Base-by-base conservation (phyloP, 2,888 invertebrate genomes). In the Nephrotoma appendiculata region DNA sequence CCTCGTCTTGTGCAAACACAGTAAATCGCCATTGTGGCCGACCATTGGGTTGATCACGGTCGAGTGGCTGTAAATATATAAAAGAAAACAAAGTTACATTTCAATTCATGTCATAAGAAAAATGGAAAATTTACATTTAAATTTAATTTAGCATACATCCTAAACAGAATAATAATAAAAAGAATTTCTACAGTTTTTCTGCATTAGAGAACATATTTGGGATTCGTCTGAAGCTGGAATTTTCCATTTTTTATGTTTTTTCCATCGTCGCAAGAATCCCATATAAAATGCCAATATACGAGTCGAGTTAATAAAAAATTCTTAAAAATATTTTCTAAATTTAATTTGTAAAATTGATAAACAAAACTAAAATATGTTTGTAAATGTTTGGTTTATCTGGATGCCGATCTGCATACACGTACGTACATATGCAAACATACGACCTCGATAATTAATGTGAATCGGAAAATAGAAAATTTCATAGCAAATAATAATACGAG, bases 21-120 rank as follows among this genome's bases (percentile, higher is more conserved):
- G 98, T 98, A 92, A 98, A 98, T 89, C 98, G 94, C 98, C 98
- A 98, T 91, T 98, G 98, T 0, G 98, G 98, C 88, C 98, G 94
- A 44, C 99, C 99, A 91, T 97, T 96, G 0, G 99, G 99, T 90
- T 98, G 97, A 93, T 99, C 99, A 89, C 99, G 94, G 92, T 99
- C 99, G 91, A 99, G 92, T 48, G 98, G 98, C 97, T 98, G 84
- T 4, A 84, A 84, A 41, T 41, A 83, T 5, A 83, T 41, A 84
- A 84, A 84, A 84, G 19, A 31, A 7, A 31, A 71, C 19, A 11
- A 71, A 31, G 11, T 9, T 12, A 48, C 5, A 48, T 48, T 11
- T 48, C 4, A 48, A 48, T 11, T 7, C 48, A 4, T 48, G 12
- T 48, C 48, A 11, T 5, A 48, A 48, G 48, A 0, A 48, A n/a